A percentile compares a stretch with the other conserved stretches of the same genome.
Conservation (phyloP, 2,888 invertebrate species). For the Tiliacea aurago region DNA sequence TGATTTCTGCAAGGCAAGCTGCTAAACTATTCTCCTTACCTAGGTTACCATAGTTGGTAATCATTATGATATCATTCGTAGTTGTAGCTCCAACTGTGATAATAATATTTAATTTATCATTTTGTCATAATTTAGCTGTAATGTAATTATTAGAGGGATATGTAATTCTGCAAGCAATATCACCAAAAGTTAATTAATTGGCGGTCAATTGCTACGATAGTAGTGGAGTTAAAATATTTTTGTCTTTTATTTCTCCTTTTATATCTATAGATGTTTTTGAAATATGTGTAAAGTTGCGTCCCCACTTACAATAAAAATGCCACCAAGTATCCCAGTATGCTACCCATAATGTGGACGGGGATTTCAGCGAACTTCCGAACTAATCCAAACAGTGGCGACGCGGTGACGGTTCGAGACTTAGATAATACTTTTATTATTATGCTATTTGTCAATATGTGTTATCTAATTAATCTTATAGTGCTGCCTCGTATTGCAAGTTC, state of each 20-base stretch:
- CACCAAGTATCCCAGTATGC: neutral
- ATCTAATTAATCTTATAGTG: too few species aligned
- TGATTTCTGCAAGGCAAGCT: constrained; percentile 15
- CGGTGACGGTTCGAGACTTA: neutral
- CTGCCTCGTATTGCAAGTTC: too few species aligned
- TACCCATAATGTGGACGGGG: neutral
- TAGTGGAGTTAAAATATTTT: neutral
- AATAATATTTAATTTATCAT: constrained; percentile 70
- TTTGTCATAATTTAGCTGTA: constrained; percentile 50
- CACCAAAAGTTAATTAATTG: neutral
- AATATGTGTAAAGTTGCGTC: neutral
- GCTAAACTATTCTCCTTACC: constrained; percentile 25
- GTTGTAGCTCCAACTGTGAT: constrained; percentile 86
- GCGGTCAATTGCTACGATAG: neutral
- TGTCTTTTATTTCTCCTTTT: neutral
- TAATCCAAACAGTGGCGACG: neutral
- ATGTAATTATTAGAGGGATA: constrained; percentile 43
- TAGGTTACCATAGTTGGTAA: constrained; percentile 49
- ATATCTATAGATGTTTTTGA: neutral
- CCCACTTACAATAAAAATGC: neutral
- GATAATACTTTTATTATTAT: neutral
- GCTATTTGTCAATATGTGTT: too few species aligned
- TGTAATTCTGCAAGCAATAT: constrained; percentile 39
- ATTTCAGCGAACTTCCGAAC: neutral
- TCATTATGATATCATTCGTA: constrained; percentile 66